Percentiles rank a stretch among this genome's conserved stretches.
These are phyloP conservation scores for Epistrophe grossulariae DNA, from an alignment of 2,888 invertebrate species.

Conservation along the genomic window DNA sequence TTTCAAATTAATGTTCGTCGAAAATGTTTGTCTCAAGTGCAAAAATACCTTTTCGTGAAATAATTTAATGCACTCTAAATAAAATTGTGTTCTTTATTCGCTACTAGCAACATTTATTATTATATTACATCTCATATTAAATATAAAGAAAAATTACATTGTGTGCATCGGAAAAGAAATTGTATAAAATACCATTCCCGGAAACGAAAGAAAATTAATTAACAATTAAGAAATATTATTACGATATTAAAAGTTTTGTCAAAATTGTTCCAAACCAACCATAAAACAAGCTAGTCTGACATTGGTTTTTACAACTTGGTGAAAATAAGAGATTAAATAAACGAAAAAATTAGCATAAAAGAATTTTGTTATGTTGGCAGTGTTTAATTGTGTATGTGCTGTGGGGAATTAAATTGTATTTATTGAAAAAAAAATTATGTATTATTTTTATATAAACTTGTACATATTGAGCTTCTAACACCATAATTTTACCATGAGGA, in stretches of 20 bases:
- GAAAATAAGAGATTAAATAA: constrained; percentile 52
- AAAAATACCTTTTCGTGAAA: constrained; percentile 6
- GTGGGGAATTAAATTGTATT: not conserved
- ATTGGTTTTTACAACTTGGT: constrained; percentile 40
- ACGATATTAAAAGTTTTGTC: constrained; percentile 22
- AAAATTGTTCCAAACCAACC: constrained; percentile 36
- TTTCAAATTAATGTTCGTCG: constrained; percentile 18
- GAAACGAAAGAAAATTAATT: constrained; percentile 14
- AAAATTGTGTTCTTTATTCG: constrained; percentile 18
- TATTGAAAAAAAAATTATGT: no score
- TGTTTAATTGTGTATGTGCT: not conserved
- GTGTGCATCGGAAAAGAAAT: constrained; percentile 38
- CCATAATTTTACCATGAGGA: no score
- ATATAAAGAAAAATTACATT: constrained; percentile 27
- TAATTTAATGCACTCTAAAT: constrained; percentile 10
- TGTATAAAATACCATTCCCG: constrained; percentile 70
- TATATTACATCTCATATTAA: constrained; percentile 43
- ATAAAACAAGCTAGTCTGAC: constrained; percentile 42
- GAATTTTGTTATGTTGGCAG: not conserved
- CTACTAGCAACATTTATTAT: constrained; percentile 19
- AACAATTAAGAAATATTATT: constrained; percentile 15
- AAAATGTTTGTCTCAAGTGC: constrained; percentile 26
- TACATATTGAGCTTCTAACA: no score
- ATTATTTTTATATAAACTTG: no score
- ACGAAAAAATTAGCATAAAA: constrained; percentile 22